phyloP scores from a whole-genome alignment of 2,113 vertebrate species.

The Narcine bancroftii region DNA sequence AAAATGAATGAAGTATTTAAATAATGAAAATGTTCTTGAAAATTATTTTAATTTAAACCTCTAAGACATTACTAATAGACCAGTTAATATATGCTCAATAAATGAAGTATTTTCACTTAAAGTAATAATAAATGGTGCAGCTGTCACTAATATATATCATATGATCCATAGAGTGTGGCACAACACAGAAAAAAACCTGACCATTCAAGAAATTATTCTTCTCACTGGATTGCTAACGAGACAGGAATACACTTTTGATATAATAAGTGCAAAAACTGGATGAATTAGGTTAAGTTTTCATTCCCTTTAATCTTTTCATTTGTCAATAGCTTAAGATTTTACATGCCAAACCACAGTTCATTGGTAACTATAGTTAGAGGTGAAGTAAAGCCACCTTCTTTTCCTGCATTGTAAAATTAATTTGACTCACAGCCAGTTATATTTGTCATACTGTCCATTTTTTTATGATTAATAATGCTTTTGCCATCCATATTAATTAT shows the following conservation, averaged over 20 bases:
- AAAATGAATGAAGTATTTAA: background rate
- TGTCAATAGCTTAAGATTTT: background rate
- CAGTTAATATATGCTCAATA: background rate
- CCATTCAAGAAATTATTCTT: background rate
- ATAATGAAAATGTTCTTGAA: background rate
- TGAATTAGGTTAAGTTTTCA: background rate
- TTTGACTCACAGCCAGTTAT: background rate
- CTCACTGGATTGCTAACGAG: background rate
- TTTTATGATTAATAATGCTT: background rate
- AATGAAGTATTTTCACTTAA: background rate
- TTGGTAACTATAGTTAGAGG: too few species aligned
- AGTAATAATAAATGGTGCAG: background rate
- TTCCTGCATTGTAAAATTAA: background rate
- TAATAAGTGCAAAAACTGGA: background rate
- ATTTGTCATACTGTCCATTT: background rate
- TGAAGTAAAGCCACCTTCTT: background rate
- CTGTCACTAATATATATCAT: background rate
- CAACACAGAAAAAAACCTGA: background rate
- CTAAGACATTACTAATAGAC: background rate
- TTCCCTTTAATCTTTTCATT: background rate
- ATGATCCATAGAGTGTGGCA: background rate
- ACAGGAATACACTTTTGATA: background rate
- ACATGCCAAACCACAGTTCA: background rate
- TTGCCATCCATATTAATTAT: background rate
- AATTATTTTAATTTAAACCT: background rate